phyloP scores from a whole-genome alignment of 2,113 vertebrate species.

The Coptodon rendalli region DNA sequence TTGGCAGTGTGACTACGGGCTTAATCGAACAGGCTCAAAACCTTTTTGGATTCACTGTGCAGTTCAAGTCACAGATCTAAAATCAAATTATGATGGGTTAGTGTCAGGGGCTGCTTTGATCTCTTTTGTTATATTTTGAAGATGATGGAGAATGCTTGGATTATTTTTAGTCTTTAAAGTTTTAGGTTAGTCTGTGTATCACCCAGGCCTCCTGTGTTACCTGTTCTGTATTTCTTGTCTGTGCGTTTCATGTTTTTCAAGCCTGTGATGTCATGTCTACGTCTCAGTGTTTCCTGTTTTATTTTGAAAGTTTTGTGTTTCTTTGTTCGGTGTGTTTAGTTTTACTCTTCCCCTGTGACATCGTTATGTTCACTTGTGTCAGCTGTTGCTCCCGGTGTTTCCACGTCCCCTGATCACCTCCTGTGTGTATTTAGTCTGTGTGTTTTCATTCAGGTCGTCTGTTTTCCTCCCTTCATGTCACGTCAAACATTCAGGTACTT shows the following conservation, averaged over 20 bases:
- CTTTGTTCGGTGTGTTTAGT: neutral
- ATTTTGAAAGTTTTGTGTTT: neutral
- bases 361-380: neutral
- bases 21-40: neutral
- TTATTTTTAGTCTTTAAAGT: neutral
- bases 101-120: neutral
- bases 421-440: neutral
- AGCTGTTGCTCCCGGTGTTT: no score
- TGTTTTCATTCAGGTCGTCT: neutral
- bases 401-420: no score
- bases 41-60: neutral
- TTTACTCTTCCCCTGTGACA: neutral
- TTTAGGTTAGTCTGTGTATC: neutral
- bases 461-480: neutral
- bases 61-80: neutral
- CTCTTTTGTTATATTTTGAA: neutral
- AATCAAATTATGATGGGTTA: neutral
- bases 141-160: neutral
- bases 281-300: neutral
- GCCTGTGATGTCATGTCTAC: neutral
- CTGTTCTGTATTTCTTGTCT: neutral
- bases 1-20: neutral
- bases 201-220: rapidly evolving
- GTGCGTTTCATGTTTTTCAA: neutral
- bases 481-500: neutral